Evolutionary conservation across 1,140 invertebrate genomes (phyloP).

Genomic region (Lepidurus apus): DNA sequence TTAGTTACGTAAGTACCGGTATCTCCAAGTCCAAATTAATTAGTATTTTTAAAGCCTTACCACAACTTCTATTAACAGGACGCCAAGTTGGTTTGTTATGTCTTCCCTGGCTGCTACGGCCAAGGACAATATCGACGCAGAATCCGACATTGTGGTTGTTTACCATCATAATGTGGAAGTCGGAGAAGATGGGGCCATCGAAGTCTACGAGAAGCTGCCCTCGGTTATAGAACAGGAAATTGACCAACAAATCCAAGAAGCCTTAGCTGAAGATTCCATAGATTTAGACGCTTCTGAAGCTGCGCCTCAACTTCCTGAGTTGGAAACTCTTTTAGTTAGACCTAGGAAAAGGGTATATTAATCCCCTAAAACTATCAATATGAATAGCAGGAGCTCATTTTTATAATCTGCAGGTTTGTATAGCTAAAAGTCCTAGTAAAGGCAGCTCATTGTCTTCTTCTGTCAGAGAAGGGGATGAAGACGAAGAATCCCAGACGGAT

Average conservation of each 20-base stretch:
- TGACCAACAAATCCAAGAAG: slow-evolving; percentile 5
- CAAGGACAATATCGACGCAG: not conserved
- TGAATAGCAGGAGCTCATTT: not conserved
- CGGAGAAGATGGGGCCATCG: not conserved
- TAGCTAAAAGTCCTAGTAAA: not conserved
- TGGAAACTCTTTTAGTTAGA: not conserved
- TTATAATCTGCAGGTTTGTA: not conserved
- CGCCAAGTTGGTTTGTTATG: not conserved
- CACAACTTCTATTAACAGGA: too few relatives aligned
- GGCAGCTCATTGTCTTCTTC: not conserved
- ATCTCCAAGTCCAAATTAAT: not conserved
- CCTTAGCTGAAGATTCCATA: not conserved
- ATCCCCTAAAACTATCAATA: too few relatives aligned
- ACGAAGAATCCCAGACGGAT: not conserved
- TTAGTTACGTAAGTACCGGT: not conserved
- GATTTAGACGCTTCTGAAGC: not conserved
- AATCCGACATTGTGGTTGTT: slow-evolving; percentile 1
- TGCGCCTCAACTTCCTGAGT: not conserved
- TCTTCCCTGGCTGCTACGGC: not conserved
- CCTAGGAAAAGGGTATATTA: not conserved
- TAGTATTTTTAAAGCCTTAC: too few relatives aligned
- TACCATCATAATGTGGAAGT: not conserved
- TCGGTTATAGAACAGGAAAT: not conserved
- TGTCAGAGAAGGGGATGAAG: not conserved
- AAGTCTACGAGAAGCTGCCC: not conserved